phyloP scores from a whole-genome alignment of 2,888 invertebrate species.

The Phengaris alcon region DNA sequence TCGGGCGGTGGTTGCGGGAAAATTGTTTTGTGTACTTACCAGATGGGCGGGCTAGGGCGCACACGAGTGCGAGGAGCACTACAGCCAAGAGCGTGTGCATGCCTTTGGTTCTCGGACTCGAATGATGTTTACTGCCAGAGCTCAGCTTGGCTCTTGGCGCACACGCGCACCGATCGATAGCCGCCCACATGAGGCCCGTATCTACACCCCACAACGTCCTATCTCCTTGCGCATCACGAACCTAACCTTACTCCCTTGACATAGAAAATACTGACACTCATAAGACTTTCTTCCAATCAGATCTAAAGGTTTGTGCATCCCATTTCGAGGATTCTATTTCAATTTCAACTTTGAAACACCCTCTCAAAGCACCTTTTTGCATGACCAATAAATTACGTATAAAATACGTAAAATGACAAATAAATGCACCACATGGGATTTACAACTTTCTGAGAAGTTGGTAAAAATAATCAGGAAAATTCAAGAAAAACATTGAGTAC shows the following conservation, averaged over 20 bases:
- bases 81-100: slow-evolving; percentile 55
- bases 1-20: slow-evolving; percentile 19
- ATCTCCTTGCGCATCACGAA: slow-evolving; percentile 16
- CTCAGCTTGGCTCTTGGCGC: slow-evolving; percentile 50
- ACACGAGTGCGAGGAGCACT: slow-evolving; percentile 50
- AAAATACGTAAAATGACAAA: neutral
- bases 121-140: slow-evolving; percentile 53
- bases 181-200: slow-evolving; percentile 62
- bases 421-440: neutral
- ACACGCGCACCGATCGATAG: slow-evolving; percentile 71
- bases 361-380: neutral
- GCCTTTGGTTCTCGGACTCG: slow-evolving; percentile 42
- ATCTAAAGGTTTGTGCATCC: slow-evolving; percentile 12
- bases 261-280: neutral
- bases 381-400: neutral
- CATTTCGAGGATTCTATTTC: neutral
- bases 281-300: slow-evolving; percentile 7
- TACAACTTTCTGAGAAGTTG: neutral
- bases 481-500: no score
- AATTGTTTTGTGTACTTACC: slow-evolving; percentile 48
- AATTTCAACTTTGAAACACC: neutral
- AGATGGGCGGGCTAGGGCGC: slow-evolving; percentile 53
- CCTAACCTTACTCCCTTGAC: slow-evolving; percentile 17
- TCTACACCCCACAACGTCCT: slow-evolving; percentile 21
- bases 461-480: no score